Percentiles rank a stretch among this genome's conserved stretches.
Evolutionary conservation across 2,888 invertebrate genomes (phyloP).

Genomic region (Neelides folsomi): DNA sequence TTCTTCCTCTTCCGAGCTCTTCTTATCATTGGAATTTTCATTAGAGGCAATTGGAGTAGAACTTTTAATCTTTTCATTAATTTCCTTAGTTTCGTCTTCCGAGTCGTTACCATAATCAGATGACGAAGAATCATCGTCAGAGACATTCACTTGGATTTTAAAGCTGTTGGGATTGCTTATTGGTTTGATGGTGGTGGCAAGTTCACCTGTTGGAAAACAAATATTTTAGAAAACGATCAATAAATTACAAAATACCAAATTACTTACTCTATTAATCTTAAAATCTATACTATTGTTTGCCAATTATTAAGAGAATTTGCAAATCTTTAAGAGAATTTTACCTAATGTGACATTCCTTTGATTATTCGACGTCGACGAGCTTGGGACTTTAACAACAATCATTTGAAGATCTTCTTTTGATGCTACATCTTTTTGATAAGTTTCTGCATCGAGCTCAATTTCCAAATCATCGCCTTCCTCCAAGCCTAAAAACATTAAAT

Average conservation of each 20-base stretch:
- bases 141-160: conserved; percentile 11
- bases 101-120: conserved; percentile 11
- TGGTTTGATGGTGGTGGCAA: too few relatives aligned
- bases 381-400: conserved; percentile 13
- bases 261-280: too few relatives aligned
- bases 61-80: not conserved
- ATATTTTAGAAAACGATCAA: too few relatives aligned
- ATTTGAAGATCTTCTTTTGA: conserved; percentile 10
- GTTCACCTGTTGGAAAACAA: too few relatives aligned
- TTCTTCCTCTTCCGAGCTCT: too few relatives aligned
- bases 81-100: conserved; percentile 6
- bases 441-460: not conserved
- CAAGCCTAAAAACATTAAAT: conserved; percentile 15
- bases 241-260: too few relatives aligned
- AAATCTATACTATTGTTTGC: too few relatives aligned
- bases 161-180: conserved; percentile 1
- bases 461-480: conserved; percentile 24
- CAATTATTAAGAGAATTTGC: too few relatives aligned
- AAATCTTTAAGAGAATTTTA: not conserved
- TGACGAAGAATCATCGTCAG: conserved; percentile 4
- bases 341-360: conserved; percentile 11
- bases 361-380: conserved; percentile 10
- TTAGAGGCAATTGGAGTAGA: too few relatives aligned
- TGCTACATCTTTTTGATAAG: not conserved
- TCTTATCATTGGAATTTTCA: too few relatives aligned